phyloP scores from a whole-genome alignment of 2,113 vertebrate genomes.

The Ardeotis arabs region DNA sequence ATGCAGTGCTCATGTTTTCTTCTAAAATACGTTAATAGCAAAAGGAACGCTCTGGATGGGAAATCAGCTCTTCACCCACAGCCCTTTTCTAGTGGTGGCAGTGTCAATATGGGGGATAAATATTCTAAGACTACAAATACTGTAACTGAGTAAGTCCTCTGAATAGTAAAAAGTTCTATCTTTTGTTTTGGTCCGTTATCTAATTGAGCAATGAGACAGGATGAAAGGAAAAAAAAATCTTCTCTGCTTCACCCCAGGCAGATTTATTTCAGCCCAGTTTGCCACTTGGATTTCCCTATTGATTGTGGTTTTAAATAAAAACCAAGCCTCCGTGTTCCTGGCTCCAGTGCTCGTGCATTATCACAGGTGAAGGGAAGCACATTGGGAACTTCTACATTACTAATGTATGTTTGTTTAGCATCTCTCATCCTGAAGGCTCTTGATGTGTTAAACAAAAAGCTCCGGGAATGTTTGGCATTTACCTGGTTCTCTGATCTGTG shows the following conservation, averaged over 20 bases:
- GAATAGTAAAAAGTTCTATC: background rate
- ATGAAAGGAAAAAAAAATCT: background rate
- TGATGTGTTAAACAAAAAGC: background rate
- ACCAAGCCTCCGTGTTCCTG: background rate
- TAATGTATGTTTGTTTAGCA: background rate
- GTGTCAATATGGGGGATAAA: background rate
- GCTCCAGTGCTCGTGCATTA: background rate
- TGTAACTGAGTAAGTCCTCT: background rate
- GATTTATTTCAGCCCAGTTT: slow-evolving; percentile 25
- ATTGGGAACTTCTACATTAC: background rate
- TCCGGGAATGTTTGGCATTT: background rate
- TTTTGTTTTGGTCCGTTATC: background rate
- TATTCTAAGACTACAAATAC: background rate
- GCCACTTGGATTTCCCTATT: slow-evolving; percentile 13
- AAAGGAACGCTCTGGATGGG: background rate
- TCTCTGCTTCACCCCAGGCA: background rate
- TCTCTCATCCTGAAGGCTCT: background rate
- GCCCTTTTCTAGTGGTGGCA: background rate
- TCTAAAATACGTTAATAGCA: background rate
- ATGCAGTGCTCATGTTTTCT: background rate
- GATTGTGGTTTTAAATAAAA: slow-evolving; percentile 28
- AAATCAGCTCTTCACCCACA: background rate
- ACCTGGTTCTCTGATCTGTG: background rate
- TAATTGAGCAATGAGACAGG: background rate
- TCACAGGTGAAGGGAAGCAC: background rate